Evolutionary conservation across 35 echinoderm and acorn worm genomes (phyloP).

Genomic region (Apostichopus californicus): DNA sequence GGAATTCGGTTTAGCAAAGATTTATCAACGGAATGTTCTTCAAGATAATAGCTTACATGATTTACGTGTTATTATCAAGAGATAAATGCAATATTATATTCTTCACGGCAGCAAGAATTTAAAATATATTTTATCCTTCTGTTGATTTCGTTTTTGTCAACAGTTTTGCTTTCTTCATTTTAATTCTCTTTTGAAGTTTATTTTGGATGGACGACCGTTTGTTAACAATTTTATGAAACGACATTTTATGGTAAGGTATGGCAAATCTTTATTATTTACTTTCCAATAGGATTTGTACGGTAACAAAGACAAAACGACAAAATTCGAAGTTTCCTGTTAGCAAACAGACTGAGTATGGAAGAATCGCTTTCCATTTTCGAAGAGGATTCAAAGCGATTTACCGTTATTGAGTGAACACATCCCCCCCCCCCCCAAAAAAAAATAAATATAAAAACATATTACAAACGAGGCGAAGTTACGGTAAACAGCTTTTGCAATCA

Average conservation of each 20-base stretch:
- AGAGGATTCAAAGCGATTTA: background rate
- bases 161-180: background rate
- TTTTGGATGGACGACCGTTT: background rate
- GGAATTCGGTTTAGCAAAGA: background rate
- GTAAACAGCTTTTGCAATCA: no score
- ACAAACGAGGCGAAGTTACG: background rate
- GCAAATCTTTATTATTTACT: conserved; percentile 15
- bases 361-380: background rate
- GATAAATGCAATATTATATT: background rate
- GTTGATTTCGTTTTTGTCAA: background rate
- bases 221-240: background rate
- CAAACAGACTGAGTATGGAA: background rate
- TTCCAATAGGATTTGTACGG: background rate
- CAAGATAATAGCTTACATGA: background rate
- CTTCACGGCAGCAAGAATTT: conserved; percentile 23
- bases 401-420: background rate
- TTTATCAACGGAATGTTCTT: background rate
- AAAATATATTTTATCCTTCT: background rate
- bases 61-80: background rate
- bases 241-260: background rate
- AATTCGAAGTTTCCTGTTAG: background rate
- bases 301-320: background rate
- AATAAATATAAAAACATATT: background rate
- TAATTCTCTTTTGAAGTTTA: background rate
- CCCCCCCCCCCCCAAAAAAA: background rate